Conservation (phyloP, 2,113 vertebrate species). For the Planiliza haematocheilus region DNA sequence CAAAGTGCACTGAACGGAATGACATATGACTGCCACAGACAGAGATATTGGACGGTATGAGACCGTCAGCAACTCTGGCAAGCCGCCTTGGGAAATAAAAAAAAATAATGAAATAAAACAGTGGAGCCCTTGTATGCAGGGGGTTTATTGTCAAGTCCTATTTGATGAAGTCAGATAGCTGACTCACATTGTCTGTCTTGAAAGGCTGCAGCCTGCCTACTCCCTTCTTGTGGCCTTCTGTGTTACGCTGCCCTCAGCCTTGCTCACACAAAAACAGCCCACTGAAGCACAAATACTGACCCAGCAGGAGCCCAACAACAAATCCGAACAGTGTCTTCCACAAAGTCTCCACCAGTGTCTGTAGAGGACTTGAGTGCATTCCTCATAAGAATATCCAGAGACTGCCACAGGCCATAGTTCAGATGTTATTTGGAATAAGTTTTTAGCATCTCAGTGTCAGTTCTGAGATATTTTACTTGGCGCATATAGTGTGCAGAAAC, state of each 20-base stretch:
- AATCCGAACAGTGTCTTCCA: conserved; percentile 22
- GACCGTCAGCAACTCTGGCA: conserved; percentile 76
- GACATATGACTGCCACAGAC: conserved; percentile 75
- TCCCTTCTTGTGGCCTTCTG: conserved; percentile 53
- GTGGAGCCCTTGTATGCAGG: conserved; percentile 74
- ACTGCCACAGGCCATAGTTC: conserved; percentile 38
- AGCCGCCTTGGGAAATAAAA: conserved; percentile 78
- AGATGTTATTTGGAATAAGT: conserved; percentile 58
- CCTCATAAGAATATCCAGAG: conserved; percentile 38
- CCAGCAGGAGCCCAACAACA: conserved; percentile 57
- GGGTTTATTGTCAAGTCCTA: conserved; percentile 79
- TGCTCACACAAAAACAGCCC: conserved; percentile 49
- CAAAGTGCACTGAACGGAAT: conserved; percentile 73
- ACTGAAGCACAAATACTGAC: conserved; percentile 56
- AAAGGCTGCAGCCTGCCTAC: conserved; percentile 54
- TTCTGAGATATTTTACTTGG: conserved; percentile 24
- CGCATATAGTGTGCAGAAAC: conserved; percentile 19
- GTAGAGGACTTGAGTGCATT: conserved; percentile 19
- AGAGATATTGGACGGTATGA: conserved; percentile 75
- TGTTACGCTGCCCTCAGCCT: conserved; percentile 53
- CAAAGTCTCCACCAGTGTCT: conserved; percentile 13
- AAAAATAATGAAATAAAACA: conserved; percentile 79
- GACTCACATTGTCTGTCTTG: conserved; percentile 73
- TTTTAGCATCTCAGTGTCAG: conserved; percentile 53
- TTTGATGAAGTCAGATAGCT: conserved; percentile 82